These are phyloP conservation scores for Paradoxurus hermaphroditus DNA, from an alignment of 2,113 vertebrate genomes.

Conservation along the genomic window DNA sequence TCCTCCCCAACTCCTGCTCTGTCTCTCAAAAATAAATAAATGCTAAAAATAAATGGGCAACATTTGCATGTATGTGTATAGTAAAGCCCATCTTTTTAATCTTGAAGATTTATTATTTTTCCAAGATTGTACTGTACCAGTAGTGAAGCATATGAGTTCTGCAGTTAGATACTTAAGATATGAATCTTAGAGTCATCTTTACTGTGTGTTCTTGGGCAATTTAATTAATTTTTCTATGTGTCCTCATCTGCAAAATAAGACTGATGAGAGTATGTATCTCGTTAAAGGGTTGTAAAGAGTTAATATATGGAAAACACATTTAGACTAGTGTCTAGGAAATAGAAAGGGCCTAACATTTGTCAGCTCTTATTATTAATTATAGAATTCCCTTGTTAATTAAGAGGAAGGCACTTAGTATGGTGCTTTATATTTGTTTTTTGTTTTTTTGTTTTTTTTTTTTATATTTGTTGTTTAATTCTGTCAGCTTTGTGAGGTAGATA, in stretches of 20 bases:
- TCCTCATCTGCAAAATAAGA: conserved; percentile 20
- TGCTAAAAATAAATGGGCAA: not conserved
- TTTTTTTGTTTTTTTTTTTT: no score
- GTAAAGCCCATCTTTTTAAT: not conserved
- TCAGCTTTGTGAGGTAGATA: not conserved
- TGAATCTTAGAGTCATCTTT: not conserved
- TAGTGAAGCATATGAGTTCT: not conserved
- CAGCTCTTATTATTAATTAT: not conserved
- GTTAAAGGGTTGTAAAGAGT: not conserved
- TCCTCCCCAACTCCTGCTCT: no score
- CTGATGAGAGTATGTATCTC: not conserved
- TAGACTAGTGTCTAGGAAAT: not conserved
- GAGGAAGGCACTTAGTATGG: not conserved
- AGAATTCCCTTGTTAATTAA: not conserved
- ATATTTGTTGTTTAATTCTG: not conserved
- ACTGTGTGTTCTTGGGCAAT: not conserved
- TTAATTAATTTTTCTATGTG: not conserved
- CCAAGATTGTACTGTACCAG: not conserved
- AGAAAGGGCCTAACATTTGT: not conserved
- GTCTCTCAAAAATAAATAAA: no score
- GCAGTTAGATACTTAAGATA: not conserved
- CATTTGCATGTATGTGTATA: not conserved
- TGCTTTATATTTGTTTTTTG: not conserved
- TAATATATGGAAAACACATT: not conserved
- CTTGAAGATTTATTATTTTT: not conserved